phyloP scores from a whole-genome alignment of 2,113 vertebrate species.

The Noturus placidus region DNA sequence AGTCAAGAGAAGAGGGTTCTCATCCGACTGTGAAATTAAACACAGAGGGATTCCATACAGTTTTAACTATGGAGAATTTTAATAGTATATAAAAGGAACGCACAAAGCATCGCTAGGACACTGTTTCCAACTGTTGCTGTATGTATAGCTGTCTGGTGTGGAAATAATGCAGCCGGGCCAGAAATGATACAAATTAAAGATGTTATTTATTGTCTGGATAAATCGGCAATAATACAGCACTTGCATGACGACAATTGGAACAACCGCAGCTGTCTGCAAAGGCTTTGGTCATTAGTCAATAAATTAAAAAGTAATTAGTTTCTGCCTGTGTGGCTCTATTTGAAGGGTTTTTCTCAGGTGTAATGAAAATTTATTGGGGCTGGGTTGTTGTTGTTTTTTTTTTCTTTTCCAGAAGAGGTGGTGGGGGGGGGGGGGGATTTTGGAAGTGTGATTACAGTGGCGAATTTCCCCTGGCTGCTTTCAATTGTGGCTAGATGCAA shows the following conservation, averaged over 20 bases:
- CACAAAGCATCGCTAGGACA: slow-evolving; percentile 3
- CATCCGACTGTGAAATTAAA: slow-evolving; percentile 37
- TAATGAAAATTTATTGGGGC: slow-evolving; percentile 78
- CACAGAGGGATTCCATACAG: slow-evolving; percentile 35
- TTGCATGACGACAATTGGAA: slow-evolving; percentile 73
- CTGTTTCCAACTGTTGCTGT: slow-evolving; percentile 2
- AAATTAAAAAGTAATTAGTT: slow-evolving; percentile 85
- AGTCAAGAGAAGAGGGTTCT: slow-evolving; percentile 37
- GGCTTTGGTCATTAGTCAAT: slow-evolving; percentile 80
- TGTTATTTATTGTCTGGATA: slow-evolving; percentile 77
- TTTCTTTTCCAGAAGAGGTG: slow-evolving; percentile 68
- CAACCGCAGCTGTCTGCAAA: slow-evolving; percentile 77
- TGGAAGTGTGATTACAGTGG: slow-evolving; percentile 66
- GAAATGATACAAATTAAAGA: slow-evolving; percentile 75
- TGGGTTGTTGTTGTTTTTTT: slow-evolving; percentile 59
- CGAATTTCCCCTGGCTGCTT: slow-evolving; percentile 60
- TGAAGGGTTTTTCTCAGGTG: slow-evolving; percentile 77
- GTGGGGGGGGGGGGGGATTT: slow-evolving; percentile 66
- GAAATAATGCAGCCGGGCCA: slow-evolving; percentile 61
- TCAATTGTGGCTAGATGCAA: slow-evolving; percentile 54
- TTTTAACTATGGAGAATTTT: slow-evolving; percentile 25
- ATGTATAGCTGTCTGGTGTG: not conserved
- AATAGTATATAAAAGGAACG: not conserved
- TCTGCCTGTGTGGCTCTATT: slow-evolving; percentile 80
- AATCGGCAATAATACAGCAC: slow-evolving; percentile 72